A percentile compares a stretch with the other conserved stretches of the same genome.
These are phyloP conservation scores for Parambassis ranga DNA, from an alignment of 2,797 vertebrate species.

Conservation along the genomic window DNA sequence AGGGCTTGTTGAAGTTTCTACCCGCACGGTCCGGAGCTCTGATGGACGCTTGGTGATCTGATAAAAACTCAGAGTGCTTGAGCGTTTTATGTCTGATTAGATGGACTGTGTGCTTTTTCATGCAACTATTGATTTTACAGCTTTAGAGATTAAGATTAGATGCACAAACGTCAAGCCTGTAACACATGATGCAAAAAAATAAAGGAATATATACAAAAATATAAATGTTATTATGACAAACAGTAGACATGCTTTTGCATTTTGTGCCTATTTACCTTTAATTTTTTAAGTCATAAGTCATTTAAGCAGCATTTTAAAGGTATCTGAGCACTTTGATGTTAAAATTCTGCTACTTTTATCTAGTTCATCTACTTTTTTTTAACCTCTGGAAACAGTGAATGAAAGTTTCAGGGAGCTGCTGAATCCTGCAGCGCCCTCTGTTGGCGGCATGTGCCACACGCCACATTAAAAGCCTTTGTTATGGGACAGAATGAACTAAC, in stretches of 20 bases:
- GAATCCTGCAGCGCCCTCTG: conserved; percentile 51
- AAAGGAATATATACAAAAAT: background rate
- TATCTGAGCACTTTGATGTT: background rate
- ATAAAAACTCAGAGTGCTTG: background rate
- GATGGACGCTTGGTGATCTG: background rate
- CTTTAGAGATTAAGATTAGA: background rate
- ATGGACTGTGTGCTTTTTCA: background rate
- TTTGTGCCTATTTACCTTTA: background rate
- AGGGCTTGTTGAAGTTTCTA: background rate
- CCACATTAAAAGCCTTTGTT: too few relatives aligned
- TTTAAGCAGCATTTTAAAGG: too few relatives aligned
- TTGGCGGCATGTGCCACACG: background rate
- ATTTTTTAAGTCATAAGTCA: background rate
- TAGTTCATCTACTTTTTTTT: background rate
- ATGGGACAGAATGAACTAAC: too few relatives aligned
- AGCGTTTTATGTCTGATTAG: background rate
- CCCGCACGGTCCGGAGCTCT: background rate
- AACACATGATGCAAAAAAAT: background rate
- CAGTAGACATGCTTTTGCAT: background rate
- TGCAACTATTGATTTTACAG: background rate
- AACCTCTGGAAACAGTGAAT: background rate
- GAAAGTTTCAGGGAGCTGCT: background rate
- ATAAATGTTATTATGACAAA: rapidly evolving
- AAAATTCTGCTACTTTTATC: background rate
- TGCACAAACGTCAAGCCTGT: background rate